Conservation (phyloP, 2,113 vertebrate species). For the Plestiodon gilberti region DNA sequence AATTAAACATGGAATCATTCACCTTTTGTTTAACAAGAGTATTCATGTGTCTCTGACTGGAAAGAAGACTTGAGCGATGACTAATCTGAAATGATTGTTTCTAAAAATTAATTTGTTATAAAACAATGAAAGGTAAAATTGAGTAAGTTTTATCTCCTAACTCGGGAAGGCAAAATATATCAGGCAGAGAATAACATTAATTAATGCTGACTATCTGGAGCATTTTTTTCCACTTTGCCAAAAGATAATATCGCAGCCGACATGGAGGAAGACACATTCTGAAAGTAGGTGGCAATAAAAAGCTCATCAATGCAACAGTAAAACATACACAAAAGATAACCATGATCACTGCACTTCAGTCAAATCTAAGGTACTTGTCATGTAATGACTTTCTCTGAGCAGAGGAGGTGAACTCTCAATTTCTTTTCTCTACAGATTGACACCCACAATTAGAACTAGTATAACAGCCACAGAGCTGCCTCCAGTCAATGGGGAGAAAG, state of each 20-base stretch:
- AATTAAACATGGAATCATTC: constrained; percentile 32
- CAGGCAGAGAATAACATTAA: constrained; percentile 60
- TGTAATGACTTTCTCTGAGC: neutral
- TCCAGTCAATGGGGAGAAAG: too few relatives aligned
- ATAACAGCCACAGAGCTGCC: too few relatives aligned
- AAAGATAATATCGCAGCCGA: constrained; percentile 41
- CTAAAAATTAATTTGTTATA: constrained; percentile 62
- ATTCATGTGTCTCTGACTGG: constrained; percentile 52
- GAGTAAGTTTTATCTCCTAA: constrained; percentile 64
- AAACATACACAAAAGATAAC: neutral
- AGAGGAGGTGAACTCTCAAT: neutral
- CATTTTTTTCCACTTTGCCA: neutral
- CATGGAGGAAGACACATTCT: constrained; percentile 41
- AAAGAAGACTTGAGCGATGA: constrained; percentile 56
- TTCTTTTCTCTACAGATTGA: neutral
- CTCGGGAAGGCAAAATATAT: constrained; percentile 34
- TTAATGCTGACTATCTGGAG: constrained; percentile 52
- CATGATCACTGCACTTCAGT: neutral
- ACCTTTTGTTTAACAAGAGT: constrained; percentile 67
- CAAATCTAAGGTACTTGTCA: fast-evolving
- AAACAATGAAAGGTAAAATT: constrained; percentile 52
- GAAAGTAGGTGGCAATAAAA: constrained; percentile 33
- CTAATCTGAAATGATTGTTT: constrained; percentile 61
- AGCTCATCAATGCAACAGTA: neutral
- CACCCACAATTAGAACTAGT: neutral